These are phyloP conservation scores for Lycodopsis pacificus DNA, from an alignment of 2,797 vertebrate species.

Conservation along the genomic window DNA sequence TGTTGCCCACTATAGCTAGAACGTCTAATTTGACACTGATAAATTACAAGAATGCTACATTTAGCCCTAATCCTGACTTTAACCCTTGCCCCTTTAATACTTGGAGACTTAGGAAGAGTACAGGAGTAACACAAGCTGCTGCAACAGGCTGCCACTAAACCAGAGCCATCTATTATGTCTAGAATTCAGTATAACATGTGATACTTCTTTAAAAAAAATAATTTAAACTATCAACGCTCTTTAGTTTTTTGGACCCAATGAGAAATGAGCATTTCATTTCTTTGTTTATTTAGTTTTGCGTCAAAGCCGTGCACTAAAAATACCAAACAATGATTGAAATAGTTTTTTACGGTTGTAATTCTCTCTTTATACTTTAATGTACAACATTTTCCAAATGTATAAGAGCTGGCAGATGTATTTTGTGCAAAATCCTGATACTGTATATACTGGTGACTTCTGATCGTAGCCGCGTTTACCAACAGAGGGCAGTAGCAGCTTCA, in stretches of 20 bases:
- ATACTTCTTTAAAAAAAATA: background rate
- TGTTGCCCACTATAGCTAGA: background rate
- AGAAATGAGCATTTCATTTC: background rate
- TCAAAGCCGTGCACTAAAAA: background rate
- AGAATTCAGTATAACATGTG: background rate
- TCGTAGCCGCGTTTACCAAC: conserved; percentile 42
- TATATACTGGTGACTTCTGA: background rate
- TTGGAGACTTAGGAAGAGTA: conserved; percentile 36
- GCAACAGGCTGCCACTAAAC: conserved; percentile 2
- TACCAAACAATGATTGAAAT: background rate
- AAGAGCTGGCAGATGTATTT: background rate
- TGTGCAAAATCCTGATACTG: background rate
- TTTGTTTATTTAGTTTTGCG: background rate
- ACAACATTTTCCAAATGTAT: background rate
- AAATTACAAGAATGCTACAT: conserved; percentile 54
- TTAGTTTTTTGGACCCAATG: background rate
- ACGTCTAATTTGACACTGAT: conserved; percentile 23
- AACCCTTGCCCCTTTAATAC: conserved; percentile 69
- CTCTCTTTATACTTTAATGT: background rate
- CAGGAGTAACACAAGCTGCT: conserved; percentile 37
- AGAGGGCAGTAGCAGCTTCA: conserved; percentile 69
- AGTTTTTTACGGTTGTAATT: background rate
- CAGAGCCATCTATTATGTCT: background rate
- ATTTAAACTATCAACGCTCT: background rate
- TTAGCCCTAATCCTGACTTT: conserved; percentile 72